Percentiles rank a stretch among this genome's conserved stretches.
phyloP scores from a whole-genome alignment of 2,888 invertebrate genomes.

The Adineta ricciae region DNA sequence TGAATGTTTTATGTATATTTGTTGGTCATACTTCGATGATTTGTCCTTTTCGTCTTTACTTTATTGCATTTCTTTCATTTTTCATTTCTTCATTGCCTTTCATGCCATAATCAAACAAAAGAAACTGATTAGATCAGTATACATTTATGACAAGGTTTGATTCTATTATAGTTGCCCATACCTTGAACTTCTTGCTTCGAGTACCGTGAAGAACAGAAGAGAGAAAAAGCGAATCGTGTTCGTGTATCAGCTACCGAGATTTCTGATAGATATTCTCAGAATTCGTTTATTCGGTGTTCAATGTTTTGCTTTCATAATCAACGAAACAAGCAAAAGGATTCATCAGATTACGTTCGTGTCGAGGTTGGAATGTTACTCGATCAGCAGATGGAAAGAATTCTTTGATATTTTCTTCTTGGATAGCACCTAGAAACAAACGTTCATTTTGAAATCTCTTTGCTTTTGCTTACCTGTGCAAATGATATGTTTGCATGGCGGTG shows the following conservation, averaged over 20 bases:
- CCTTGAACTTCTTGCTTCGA: background rate
- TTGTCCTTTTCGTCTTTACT: background rate
- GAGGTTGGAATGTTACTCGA: background rate
- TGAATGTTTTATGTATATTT: background rate
- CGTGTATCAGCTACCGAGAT: background rate
- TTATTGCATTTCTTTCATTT: background rate
- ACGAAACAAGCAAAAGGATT: constrained; percentile 16
- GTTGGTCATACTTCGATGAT: background rate
- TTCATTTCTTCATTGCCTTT: background rate
- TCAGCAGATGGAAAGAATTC: background rate
- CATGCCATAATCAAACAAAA: background rate
- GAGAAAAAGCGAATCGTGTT: background rate
- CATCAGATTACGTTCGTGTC: constrained; percentile 1
- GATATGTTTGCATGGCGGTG: constrained; percentile 58
- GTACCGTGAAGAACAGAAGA: background rate
- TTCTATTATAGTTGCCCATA: background rate
- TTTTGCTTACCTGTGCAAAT: constrained; percentile 65
- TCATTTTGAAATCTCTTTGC: background rate
- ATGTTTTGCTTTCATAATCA: constrained; percentile 18
- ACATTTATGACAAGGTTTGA: background rate
- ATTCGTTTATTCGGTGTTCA: background rate
- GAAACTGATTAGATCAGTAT: background rate
- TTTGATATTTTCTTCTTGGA: background rate
- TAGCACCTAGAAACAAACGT: background rate
- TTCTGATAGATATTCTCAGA: background rate